Evolutionary conservation across 2,888 invertebrate genomes (phyloP).

Genomic region (Tenthredo distinguenda): DNA sequence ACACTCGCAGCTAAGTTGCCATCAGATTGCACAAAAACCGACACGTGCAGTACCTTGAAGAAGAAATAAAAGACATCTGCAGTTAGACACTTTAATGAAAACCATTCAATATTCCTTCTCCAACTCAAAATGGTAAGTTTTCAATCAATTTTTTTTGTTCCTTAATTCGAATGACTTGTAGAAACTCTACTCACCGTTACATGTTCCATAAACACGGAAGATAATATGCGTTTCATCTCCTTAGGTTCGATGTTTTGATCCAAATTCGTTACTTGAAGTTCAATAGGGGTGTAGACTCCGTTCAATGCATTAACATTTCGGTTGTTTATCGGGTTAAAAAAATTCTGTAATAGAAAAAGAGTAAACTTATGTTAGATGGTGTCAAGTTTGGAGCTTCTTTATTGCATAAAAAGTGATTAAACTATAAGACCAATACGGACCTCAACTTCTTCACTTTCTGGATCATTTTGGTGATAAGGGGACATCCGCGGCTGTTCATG

Average conservation of each 20-base stretch:
- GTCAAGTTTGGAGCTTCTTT: neutral
- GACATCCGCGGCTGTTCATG: conserved; percentile 68
- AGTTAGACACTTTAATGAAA: neutral
- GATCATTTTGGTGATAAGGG: conserved; percentile 70
- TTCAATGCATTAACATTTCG: conserved; percentile 65
- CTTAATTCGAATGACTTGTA: neutral
- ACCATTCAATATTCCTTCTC: conserved; percentile 3
- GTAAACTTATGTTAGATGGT: conserved; percentile 3
- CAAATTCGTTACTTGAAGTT: conserved; percentile 85
- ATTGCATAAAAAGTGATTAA: neutral
- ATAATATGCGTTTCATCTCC: conserved; percentile 84
- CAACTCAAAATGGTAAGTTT: neutral
- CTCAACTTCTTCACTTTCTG: conserved; percentile 75
- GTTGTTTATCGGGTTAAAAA: conserved; percentile 75
- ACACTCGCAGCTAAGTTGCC: conserved; percentile 86
- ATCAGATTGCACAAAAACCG: conserved; percentile 84
- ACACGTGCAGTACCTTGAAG: conserved; percentile 81
- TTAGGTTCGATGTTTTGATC: conserved; percentile 85
- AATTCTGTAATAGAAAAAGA: conserved; percentile 66
- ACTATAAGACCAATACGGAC: conserved; percentile 59
- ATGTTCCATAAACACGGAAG: conserved; percentile 83
- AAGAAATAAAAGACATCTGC: conserved; percentile 22
- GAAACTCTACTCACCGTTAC: conserved; percentile 79
- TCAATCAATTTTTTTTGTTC: neutral
- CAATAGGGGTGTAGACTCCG: conserved; percentile 77